phyloP scores from a whole-genome alignment of 2,113 vertebrate species.

The Glaucidium brasilianum region DNA sequence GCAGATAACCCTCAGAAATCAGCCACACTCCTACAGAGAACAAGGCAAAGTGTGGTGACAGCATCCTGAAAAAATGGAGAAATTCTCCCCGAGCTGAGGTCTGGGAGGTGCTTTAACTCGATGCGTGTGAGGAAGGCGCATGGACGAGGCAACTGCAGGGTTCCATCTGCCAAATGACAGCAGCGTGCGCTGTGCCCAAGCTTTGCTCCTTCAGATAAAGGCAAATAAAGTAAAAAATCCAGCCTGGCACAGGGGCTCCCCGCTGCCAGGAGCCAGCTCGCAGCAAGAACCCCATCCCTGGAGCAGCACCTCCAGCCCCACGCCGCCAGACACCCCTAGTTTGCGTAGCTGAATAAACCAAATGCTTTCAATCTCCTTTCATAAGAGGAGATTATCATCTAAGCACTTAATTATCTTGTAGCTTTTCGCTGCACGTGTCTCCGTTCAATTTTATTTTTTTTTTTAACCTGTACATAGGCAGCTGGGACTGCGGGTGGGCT shows the following conservation, averaged over 20 bases:
- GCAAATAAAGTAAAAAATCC: background rate
- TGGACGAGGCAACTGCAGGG: background rate
- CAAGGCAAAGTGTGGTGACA: background rate
- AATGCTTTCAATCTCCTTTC: constrained; percentile 38
- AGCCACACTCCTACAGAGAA: background rate
- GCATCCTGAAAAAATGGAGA: background rate
- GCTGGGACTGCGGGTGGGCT: fast-evolving
- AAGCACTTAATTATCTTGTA: constrained; percentile 36
- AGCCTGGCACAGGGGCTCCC: background rate
- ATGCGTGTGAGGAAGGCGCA: background rate
- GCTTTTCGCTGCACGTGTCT: constrained; percentile 4
- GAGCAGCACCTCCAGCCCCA: background rate
- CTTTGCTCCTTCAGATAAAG: background rate
- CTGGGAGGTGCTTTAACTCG: fast-evolving
- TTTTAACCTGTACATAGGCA: background rate
- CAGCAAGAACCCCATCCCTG: fast-evolving
- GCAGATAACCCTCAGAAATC: background rate
- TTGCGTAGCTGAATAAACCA: background rate
- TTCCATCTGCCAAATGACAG: background rate
- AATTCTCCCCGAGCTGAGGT: fast-evolving
- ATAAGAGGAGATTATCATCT: constrained; percentile 46
- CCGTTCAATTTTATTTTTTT: background rate
- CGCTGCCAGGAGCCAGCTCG: background rate
- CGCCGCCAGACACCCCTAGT: background rate
- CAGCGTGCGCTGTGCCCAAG: background rate